phyloP scores from a whole-genome alignment of 2,113 vertebrate species.

The Halcyon senegalensis region DNA sequence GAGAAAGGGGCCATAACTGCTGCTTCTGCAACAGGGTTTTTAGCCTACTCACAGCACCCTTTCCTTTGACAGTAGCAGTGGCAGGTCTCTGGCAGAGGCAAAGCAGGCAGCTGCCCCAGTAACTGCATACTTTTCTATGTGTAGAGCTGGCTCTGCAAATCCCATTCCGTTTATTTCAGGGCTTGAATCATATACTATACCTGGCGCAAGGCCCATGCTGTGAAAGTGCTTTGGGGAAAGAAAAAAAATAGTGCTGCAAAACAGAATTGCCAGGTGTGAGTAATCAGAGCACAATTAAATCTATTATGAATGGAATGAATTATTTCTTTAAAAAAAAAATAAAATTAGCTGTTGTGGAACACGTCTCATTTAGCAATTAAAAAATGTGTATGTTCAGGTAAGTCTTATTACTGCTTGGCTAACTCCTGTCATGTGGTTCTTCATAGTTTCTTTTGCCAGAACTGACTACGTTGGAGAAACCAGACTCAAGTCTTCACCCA shows the following conservation, averaged over 20 bases:
- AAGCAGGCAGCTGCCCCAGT: conserved; percentile 1
- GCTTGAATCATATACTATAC: not conserved
- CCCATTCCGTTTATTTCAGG: not conserved
- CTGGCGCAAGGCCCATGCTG: not conserved
- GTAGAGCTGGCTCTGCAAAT: not conserved
- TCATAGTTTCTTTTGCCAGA: not conserved
- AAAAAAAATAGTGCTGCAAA: not conserved
- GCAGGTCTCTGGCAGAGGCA: not conserved
- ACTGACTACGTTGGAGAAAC: not conserved
- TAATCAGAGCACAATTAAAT: conserved; percentile 52
- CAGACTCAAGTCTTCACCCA: not conserved
- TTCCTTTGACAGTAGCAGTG: not conserved
- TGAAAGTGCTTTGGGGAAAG: not conserved
- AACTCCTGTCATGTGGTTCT: not conserved
- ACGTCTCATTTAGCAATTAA: conserved; percentile 18
- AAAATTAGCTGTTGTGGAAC: conserved; percentile 22
- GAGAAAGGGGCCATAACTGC: not conserved
- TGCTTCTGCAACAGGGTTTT: not conserved
- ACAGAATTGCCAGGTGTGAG: conserved; percentile 38
- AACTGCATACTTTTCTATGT: not conserved
- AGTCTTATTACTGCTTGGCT: conserved; percentile 5
- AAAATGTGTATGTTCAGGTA: conserved; percentile 21
- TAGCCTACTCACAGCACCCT: not conserved
- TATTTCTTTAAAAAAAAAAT: not conserved
- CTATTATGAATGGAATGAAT: conserved; percentile 29